phyloP scores from a whole-genome alignment of 2,797 vertebrate species.

The Liasis olivaceus region DNA sequence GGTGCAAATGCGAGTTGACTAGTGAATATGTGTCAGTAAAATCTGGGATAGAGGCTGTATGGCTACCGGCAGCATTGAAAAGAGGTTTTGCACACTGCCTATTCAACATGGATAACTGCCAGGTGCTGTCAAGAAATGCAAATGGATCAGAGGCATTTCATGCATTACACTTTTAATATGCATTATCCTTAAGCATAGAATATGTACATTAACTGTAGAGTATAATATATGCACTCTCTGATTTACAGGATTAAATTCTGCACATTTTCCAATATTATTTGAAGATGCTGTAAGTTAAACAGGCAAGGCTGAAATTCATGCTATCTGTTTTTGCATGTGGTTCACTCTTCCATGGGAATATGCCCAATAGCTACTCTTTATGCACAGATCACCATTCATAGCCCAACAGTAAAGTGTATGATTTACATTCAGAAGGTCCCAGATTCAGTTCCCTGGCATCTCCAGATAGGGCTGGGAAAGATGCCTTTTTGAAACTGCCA shows the following conservation, averaged over 20 bases:
- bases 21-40: not conserved
- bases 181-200: not conserved
- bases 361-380: not conserved
- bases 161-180: not conserved
- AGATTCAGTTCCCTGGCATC: not conserved
- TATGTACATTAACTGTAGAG: not conserved
- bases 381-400: not conserved
- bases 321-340: not conserved
- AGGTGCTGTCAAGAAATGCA: not conserved
- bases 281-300: not conserved
- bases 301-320: not conserved
- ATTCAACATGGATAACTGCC: not conserved
- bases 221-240: not conserved
- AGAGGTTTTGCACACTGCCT: not conserved
- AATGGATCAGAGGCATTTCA: not conserved
- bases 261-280: not conserved
- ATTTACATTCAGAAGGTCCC: not conserved
- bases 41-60: not conserved
- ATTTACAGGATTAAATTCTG: not conserved
- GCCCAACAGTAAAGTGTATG: not conserved
- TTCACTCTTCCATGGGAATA: not conserved
- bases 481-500: not conserved
- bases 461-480: not conserved
- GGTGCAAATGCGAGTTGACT: not conserved
- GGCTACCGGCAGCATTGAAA: not conserved